Percentiles rank a stretch among this genome's conserved stretches.
Evolutionary conservation across 92 coral and sea anemone genomes (phyloP).

Genomic region (Palythoa grandis): DNA sequence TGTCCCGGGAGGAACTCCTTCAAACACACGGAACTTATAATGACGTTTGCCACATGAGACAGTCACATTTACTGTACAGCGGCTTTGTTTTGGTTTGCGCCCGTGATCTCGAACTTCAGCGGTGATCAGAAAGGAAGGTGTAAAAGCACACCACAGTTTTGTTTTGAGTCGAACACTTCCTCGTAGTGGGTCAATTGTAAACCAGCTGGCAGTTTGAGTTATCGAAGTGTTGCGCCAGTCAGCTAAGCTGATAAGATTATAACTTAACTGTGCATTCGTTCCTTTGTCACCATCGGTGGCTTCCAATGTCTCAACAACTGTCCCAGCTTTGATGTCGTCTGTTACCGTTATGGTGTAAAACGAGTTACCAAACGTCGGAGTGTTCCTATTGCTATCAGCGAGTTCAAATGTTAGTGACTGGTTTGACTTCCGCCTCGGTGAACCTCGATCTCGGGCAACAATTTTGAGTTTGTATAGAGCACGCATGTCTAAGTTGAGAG

Average conservation of each 20-base stretch:
- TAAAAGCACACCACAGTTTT: constrained; percentile 75
- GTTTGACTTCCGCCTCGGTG: constrained; percentile 56
- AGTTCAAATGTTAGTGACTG: constrained; percentile 46
- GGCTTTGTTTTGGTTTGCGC: constrained; percentile 66
- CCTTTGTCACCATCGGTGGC: constrained; percentile 85
- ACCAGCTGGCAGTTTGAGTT: constrained; percentile 62
- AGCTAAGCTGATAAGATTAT: constrained; percentile 54
- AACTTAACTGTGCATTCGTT: constrained; percentile 64
- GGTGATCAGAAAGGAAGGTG: constrained; percentile 68
- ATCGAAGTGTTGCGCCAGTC: constrained; percentile 52
- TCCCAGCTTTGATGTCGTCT: constrained; percentile 73
- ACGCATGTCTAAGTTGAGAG: constrained; percentile 69
- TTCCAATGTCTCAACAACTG: constrained; percentile 46
- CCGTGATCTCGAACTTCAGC: constrained; percentile 85
- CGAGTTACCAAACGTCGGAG: constrained; percentile 71
- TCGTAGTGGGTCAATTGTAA: constrained; percentile 59
- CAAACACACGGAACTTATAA: constrained; percentile 70
- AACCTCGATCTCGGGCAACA: constrained; percentile 86
- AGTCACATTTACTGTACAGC: constrained; percentile 62
- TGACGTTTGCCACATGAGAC: constrained; percentile 69
- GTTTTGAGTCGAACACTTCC: constrained; percentile 70
- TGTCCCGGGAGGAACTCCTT: constrained; percentile 65
- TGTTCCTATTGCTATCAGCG: constrained; percentile 87
- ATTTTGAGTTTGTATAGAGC: constrained; percentile 68
- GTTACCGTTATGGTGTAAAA: constrained; percentile 49